Evolutionary conservation across 1,140 invertebrate genomes (phyloP), one percentile per base, ranked within the genome.

Genomic region (Heterodera carotae): DNA sequence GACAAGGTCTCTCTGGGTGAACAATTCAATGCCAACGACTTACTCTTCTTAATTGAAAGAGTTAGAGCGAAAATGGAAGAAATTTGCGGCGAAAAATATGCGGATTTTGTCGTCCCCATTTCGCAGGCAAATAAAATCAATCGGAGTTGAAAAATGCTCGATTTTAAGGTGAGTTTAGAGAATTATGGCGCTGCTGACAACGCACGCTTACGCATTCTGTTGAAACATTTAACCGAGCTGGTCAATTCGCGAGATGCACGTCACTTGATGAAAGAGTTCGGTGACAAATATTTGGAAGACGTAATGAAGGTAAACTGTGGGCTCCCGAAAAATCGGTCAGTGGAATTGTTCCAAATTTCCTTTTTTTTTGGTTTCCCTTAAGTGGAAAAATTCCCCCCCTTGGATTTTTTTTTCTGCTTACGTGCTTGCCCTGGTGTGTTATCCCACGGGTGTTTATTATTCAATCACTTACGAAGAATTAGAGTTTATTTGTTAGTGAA

Each of bases 71-170:
- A 66, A 15, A 22, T 83, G n/a, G 76, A 82, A 22, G 39, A 36
- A 15, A 27, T 39, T 8, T 62, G 34, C 2, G 71, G 83, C 18
- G 27, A 62, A n/a, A 84, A 83, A 48, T 84, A 76, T 27, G 43
- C 69, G 6, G 77, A 85, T 29, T 76, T 84, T 29, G 80, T 84
- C n/a, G 83, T 85, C 64, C 82, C 82, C 6, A 33, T 64, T 29
- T 34, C 82, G 7, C 43, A 59, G 60, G 74, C 81, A 62, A 71
- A 31, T 3, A 4, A 72, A 75, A 64, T 34, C 76, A 8, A 76
- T 62, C 76, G 12, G 10, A n/a, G 27, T 5, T 34, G 5, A 22
- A 25, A 39, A 76, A 22, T 39, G 15, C 34, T 62, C n/a, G 10
- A 25, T 18, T 75, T 75, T 33, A 76, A 71, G 53, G n/a, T 43